Conservation (phyloP, 2,888 invertebrate genomes). For the Megastigmus dorsalis region DNA sequence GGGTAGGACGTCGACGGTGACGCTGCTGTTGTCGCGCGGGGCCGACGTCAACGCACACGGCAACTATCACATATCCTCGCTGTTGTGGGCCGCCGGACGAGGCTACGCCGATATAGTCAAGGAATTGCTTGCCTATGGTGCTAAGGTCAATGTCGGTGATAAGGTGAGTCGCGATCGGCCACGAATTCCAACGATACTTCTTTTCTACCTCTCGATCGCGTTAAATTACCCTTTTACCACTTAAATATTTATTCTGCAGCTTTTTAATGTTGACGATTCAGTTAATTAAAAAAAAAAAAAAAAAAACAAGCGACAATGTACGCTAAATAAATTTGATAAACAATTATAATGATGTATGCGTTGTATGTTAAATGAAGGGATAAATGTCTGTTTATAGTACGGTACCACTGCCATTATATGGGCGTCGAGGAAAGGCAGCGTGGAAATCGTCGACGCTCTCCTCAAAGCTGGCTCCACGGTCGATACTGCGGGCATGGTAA, state of each 20-base stretch:
- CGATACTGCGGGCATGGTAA: constrained; percentile 92
- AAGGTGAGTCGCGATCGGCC: no score
- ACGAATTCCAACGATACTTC: no score
- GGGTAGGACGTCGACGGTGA: constrained; percentile 86
- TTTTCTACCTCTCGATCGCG: no score
- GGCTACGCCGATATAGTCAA: constrained; percentile 91
- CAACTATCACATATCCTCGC: constrained; percentile 93
- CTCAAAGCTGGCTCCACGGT: constrained; percentile 91
- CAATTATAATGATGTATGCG: no score
- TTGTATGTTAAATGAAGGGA: no score
- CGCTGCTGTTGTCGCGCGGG: constrained; percentile 86
- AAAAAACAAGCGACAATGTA: no score
- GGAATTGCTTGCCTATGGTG: constrained; percentile 88
- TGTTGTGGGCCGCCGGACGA: constrained; percentile 96
- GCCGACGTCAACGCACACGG: constrained; percentile 97
- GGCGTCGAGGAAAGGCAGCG: constrained; percentile 94
- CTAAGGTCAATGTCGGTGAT: constrained; percentile 96
- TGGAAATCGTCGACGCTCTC: constrained; percentile 87
- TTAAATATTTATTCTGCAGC: no score
- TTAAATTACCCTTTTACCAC: no score
- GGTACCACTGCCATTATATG: constrained; percentile 97
- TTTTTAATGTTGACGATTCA: no score
- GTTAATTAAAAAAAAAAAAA: no score
- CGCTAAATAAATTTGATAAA: no score
- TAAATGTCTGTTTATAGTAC: constrained; percentile 78